Percentiles rank a stretch among this genome's conserved stretches.
Conservation (phyloP, 2,113 vertebrate species). For the Sula dactylatra region DNA sequence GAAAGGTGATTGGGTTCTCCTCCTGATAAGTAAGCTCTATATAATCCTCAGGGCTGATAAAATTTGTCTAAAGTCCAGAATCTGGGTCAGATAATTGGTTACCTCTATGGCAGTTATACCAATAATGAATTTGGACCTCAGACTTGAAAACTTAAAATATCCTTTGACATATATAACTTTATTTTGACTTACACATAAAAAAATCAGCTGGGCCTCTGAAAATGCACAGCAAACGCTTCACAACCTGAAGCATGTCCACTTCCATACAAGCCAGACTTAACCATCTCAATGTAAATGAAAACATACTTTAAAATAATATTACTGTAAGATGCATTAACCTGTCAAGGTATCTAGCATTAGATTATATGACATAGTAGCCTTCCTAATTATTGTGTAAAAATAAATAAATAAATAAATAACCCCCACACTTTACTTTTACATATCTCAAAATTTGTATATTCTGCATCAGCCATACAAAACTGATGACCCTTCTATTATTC, state of each 20-base stretch:
- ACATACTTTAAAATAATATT: background rate
- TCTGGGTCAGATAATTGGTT: slow-evolving; percentile 1
- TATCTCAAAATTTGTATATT: background rate
- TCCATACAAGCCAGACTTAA: background rate
- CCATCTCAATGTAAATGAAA: background rate
- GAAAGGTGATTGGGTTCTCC: background rate
- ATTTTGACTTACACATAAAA: background rate
- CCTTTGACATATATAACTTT: background rate
- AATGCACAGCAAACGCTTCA: background rate
- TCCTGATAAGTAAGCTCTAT: slow-evolving; percentile 28
- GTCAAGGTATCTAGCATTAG: background rate
- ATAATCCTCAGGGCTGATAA: slow-evolving; percentile 29
- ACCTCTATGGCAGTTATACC: background rate
- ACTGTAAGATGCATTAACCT: background rate
- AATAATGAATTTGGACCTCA: slow-evolving; percentile 22
- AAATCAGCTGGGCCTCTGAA: background rate
- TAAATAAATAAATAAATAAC: too few relatives aligned
- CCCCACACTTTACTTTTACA: background rate
- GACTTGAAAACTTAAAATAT: background rate
- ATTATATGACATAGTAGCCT: background rate
- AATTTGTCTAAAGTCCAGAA: slow-evolving; percentile 56
- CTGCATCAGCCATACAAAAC: background rate
- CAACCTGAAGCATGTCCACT: background rate
- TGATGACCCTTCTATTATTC: background rate
- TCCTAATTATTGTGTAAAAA: background rate